phyloP scores from a whole-genome alignment of 2,888 invertebrate genomes.

The Lasioglossum malachurum region DNA sequence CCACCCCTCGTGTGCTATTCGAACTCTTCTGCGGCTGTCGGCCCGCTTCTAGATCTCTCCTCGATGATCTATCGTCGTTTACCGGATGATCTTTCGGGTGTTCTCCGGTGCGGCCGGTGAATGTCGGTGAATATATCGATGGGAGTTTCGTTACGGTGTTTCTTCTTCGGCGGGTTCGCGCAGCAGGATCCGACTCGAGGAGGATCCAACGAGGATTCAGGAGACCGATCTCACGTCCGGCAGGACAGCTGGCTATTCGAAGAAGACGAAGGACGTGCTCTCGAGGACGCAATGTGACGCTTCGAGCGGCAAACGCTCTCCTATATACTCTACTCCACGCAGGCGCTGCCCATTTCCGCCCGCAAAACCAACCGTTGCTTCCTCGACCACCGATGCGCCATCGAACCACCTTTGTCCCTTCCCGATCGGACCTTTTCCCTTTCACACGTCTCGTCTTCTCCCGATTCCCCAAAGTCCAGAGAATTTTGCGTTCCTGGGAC shows the following conservation, averaged over 20 bases:
- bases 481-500: not conserved
- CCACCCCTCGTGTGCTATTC: not conserved
- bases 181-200: not conserved
- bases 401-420: not conserved
- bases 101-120: not conserved
- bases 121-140: not conserved
- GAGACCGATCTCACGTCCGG: not conserved
- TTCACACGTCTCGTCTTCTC: not conserved
- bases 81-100: not conserved
- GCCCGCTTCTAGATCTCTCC: no score
- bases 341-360: not conserved
- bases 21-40: not conserved
- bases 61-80: not conserved
- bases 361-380: constrained; percentile 2
- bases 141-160: not conserved
- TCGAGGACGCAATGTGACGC: constrained; percentile 69
- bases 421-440: not conserved
- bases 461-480: not conserved
- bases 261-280: constrained; percentile 54
- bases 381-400: not conserved
- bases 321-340: constrained; percentile 57
- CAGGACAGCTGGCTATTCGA: constrained; percentile 10
- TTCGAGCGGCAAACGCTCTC: constrained; percentile 55
- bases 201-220: not conserved
- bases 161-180: not conserved